Evolutionary conservation across 2,113 vertebrate genomes (phyloP).

Genomic region (Entelurus aequoreus): DNA sequence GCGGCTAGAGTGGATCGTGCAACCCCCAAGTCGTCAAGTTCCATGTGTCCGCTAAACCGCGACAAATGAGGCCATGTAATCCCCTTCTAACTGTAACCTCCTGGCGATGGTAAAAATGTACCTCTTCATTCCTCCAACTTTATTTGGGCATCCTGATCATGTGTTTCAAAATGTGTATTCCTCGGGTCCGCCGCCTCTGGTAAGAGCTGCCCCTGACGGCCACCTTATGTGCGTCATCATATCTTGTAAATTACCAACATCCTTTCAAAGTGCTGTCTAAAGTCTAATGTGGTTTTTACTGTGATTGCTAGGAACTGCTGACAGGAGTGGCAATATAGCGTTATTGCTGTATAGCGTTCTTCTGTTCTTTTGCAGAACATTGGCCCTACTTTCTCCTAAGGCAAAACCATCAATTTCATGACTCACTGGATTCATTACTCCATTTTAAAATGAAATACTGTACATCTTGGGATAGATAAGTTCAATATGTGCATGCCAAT

Average conservation of each 20-base stretch:
- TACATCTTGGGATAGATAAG: slow-evolving; percentile 49
- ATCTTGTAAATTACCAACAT: not conserved
- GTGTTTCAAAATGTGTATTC: too few species aligned
- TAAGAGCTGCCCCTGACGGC: too few species aligned
- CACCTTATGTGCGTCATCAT: too few species aligned
- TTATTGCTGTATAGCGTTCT: slow-evolving; percentile 7
- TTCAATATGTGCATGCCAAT: slow-evolving; percentile 39
- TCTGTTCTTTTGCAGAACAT: slow-evolving; percentile 19
- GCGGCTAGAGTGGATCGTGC: too few species aligned
- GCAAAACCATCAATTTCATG: slow-evolving; percentile 63
- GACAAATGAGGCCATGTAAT: too few species aligned
- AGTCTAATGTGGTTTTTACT: not conserved
- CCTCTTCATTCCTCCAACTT: too few species aligned
- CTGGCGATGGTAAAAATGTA: too few species aligned
- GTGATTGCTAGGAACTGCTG: slow-evolving; percentile 7
- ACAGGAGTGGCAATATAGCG: slow-evolving; percentile 6
- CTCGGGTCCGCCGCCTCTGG: too few species aligned
- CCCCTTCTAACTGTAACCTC: too few species aligned
- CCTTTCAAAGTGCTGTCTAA: not conserved
- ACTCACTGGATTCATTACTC: slow-evolving; percentile 57
- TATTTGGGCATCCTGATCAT: too few species aligned
- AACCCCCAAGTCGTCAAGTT: too few species aligned
- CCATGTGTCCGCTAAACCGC: too few species aligned
- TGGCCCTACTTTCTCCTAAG: slow-evolving; percentile 28
- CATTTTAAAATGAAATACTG: slow-evolving; percentile 49